These are phyloP conservation scores for Porites divaricata DNA, from an alignment of 92 coral and sea anemone genomes.

Conservation along the genomic window DNA sequence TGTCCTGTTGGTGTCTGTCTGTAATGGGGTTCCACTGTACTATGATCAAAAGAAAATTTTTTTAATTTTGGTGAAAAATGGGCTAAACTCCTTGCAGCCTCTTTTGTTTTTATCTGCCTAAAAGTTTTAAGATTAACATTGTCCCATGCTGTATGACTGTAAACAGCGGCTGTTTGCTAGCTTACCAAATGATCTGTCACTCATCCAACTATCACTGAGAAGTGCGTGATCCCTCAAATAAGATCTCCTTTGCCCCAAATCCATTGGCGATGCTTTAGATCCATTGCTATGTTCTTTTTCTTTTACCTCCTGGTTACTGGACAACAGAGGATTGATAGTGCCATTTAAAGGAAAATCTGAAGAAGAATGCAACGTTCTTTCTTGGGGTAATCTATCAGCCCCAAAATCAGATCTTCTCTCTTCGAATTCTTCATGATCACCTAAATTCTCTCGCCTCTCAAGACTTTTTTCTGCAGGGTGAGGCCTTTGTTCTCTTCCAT, in stretches of 20 bases:
- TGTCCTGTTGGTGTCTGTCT: too few species aligned
- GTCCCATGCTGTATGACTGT: too few species aligned
- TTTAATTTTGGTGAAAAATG: too few species aligned
- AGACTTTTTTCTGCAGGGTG: background rate
- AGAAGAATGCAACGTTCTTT: background rate
- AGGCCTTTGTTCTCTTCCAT: background rate
- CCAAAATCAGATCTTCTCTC: background rate
- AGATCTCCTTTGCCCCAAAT: background rate
- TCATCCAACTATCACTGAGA: slow-evolving; percentile 80
- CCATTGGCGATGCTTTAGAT: background rate
- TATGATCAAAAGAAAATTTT: too few species aligned
- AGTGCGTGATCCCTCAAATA: slow-evolving; percentile 35
- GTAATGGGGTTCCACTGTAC: too few species aligned
- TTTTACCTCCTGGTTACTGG: background rate
- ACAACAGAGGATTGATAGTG: background rate
- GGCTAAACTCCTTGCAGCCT: too few species aligned
- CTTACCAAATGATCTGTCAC: slow-evolving; percentile 85
- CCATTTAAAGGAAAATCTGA: background rate
- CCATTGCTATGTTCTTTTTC: background rate
- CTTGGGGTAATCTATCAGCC: slow-evolving; percentile 1
- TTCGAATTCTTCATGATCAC: background rate
- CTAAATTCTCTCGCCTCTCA: background rate
- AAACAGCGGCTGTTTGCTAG: background rate
- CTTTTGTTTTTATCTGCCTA: too few species aligned
- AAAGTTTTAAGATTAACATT: too few species aligned